Percentiles rank a stretch among this genome's conserved stretches.
Evolutionary conservation across 2,888 invertebrate species (phyloP).

Genomic region (Mycalesis mineus): DNA sequence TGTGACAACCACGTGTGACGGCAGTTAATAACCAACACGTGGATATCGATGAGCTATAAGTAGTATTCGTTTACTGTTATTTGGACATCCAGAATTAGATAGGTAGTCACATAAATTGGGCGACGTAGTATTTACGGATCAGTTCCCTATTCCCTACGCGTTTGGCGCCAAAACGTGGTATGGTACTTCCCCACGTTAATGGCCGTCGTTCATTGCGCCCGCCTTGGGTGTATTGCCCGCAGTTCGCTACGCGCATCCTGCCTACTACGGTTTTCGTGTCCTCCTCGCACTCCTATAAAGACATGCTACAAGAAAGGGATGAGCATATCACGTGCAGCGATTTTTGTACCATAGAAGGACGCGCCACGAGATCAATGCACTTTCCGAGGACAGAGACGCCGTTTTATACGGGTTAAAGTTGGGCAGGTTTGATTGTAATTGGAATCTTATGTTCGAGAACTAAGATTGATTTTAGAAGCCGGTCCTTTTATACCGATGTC

Average conservation of each 20-base stretch:
- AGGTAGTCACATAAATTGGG: background rate
- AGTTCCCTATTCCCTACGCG: slow-evolving; percentile 33
- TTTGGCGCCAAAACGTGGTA: slow-evolving; percentile 72
- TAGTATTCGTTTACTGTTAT: background rate
- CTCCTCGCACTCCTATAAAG: slow-evolving; percentile 51
- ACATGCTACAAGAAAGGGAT: slow-evolving; percentile 56
- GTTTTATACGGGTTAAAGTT: slow-evolving; percentile 65
- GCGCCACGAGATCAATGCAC: slow-evolving; percentile 75
- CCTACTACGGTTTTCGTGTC: slow-evolving; percentile 65
- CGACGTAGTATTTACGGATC: slow-evolving; percentile 18
- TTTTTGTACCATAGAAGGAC: slow-evolving; percentile 75
- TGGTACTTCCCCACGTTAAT: slow-evolving; percentile 64
- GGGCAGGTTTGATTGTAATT: slow-evolving; percentile 45
- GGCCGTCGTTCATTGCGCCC: slow-evolving; percentile 74
- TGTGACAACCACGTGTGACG: too few species aligned
- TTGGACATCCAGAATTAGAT: background rate
- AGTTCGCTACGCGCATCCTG: slow-evolving; percentile 73
- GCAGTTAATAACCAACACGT: background rate
- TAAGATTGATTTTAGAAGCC: slow-evolving; percentile 53
- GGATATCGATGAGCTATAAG: background rate
- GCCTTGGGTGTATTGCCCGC: slow-evolving; percentile 74
- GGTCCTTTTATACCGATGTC: slow-evolving; percentile 39
- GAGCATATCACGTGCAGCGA: slow-evolving; percentile 67
- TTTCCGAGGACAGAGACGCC: slow-evolving; percentile 73
- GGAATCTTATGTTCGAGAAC: slow-evolving; percentile 47